Conservation (phyloP, 1,140 invertebrate genomes). For the Drosophila triauraria region DNA sequence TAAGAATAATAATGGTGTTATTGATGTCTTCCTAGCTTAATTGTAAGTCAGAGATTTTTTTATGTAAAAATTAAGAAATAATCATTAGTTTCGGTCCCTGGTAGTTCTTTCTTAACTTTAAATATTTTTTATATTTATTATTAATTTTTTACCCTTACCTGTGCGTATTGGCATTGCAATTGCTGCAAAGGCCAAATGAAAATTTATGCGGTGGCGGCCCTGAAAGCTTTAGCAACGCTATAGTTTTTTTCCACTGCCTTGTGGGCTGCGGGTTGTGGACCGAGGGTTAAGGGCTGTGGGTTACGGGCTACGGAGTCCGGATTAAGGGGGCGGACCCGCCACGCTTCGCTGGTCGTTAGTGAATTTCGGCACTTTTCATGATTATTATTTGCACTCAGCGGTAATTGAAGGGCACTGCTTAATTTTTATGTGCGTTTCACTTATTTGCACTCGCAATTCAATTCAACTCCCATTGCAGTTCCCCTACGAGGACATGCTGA, state of each 20-base stretch:
- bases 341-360: slow-evolving; percentile 64
- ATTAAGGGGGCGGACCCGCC: slow-evolving; percentile 3
- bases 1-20: too few relatives aligned
- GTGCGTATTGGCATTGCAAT: slow-evolving; percentile 39
- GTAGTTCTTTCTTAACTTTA: neutral
- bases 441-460: slow-evolving; percentile 28
- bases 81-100: too few relatives aligned
- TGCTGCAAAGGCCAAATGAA: slow-evolving; percentile 60
- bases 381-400: slow-evolving; percentile 83
- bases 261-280: slow-evolving; percentile 22
- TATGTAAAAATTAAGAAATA: too few relatives aligned
- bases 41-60: too few relatives aligned
- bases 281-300: slow-evolving; percentile 27
- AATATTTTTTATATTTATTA: neutral
- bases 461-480: slow-evolving; percentile 62
- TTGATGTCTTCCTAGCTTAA: too few relatives aligned
- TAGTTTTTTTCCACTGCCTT: slow-evolving; percentile 42
- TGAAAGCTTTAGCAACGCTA: slow-evolving; percentile 56
- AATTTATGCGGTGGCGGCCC: slow-evolving; percentile 68
- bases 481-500: slow-evolving; percentile 83
- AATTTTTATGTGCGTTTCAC: slow-evolving; percentile 63
- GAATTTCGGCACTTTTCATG: slow-evolving; percentile 73
- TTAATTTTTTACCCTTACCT: slow-evolving; percentile 1
- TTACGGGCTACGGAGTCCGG: neutral
- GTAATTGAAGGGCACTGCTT: slow-evolving; percentile 74